phyloP scores from a whole-genome alignment of 1,140 invertebrate species.

The Drosophila neocordata region DNA sequence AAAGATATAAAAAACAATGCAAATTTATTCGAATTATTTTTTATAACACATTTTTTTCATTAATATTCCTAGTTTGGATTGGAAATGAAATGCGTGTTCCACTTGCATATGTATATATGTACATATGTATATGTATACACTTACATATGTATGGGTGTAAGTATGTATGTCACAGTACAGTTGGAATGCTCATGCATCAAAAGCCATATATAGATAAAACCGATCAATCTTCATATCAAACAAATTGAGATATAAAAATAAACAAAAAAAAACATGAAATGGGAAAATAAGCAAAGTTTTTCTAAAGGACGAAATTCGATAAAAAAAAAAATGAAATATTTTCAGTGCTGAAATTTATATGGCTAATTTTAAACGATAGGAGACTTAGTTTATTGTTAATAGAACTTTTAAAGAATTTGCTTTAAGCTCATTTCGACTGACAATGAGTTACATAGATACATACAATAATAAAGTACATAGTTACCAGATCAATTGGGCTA shows the following conservation, averaged over 20 bases:
- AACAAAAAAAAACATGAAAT: no score
- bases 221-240: conserved; percentile 39
- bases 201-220: neutral
- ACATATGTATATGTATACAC: conserved; percentile 6
- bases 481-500: no score
- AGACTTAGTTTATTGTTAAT: no score
- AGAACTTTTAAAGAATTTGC: no score
- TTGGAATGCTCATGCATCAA: conserved; percentile 17
- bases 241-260: neutral
- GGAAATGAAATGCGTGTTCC: conserved; percentile 52
- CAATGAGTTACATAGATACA: no score
- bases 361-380: no score
- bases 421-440: no score
- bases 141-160: neutral
- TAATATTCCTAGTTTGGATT: conserved; percentile 59
- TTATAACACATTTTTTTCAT: conserved; percentile 71
- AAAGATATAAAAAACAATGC: conserved; percentile 55
- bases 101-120: conserved; percentile 33
- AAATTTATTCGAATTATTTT: conserved; percentile 69
- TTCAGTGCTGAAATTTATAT: no score
- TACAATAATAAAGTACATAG: no score
- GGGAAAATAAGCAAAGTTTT: neutral
- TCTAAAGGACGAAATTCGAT: neutral
- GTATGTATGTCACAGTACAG: conserved; percentile 44
- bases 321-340: no score